A percentile compares a stretch with the other conserved stretches of the same genome.
Evolutionary conservation across 92 coral and sea anemone genomes (phyloP).

Genomic region (Nematostella vectensis): DNA sequence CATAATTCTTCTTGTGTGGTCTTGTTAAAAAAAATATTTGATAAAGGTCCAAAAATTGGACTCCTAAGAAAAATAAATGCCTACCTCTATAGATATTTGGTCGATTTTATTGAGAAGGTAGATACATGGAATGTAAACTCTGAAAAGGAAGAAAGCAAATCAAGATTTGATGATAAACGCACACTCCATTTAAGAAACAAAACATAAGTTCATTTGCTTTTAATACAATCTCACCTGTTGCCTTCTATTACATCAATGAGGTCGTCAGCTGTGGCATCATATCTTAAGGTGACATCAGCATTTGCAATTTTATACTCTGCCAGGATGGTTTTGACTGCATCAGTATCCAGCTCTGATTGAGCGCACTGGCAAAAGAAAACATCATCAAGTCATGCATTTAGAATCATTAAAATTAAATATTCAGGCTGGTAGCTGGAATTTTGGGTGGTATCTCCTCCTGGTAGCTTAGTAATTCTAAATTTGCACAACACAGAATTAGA

Average conservation of each 20-base stretch:
- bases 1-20: too few species aligned
- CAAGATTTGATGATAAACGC: background rate
- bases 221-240: conserved; percentile 60
- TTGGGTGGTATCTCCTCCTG: too few species aligned
- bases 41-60: too few species aligned
- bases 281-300: conserved; percentile 95
- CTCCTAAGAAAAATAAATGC: too few species aligned
- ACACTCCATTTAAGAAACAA: background rate
- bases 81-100: conserved; percentile 94
- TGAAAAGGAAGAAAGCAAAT: conserved; percentile 19
- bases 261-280: conserved; percentile 92
- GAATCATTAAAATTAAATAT: background rate
- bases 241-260: conserved; percentile 96
- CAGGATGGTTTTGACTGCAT: conserved; percentile 74
- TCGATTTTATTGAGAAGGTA: conserved; percentile 92
- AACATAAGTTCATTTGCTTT: background rate
- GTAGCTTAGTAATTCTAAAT: too few species aligned
- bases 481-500: too few species aligned
- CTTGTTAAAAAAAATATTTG: too few species aligned
- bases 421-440: too few species aligned
- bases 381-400: background rate
- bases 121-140: conserved; percentile 93
- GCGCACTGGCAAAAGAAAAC: conserved; percentile 46
- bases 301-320: conserved; percentile 91
- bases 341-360: conserved; percentile 89